Percentiles rank a stretch among this genome's conserved stretches.
Evolutionary conservation across 2,113 vertebrate species (phyloP).

Genomic region (Sporophila hypoxantha): DNA sequence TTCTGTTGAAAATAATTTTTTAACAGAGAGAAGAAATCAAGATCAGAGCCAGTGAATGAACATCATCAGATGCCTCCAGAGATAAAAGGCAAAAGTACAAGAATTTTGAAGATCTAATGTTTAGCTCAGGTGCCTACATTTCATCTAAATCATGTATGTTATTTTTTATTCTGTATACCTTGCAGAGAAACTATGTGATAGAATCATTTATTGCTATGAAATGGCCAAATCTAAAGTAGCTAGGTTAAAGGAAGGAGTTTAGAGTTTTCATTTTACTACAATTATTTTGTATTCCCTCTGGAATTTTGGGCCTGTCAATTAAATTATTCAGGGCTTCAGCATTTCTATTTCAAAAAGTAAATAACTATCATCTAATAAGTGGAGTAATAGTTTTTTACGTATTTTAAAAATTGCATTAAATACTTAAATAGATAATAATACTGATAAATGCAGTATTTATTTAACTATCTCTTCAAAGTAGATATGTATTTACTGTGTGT

Average conservation of each 20-base stretch:
- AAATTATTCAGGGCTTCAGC: not conserved
- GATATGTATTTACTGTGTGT: not conserved
- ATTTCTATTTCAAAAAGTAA: not conserved
- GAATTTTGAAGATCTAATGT: not conserved
- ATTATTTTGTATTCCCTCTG: not conserved
- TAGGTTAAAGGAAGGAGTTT: not conserved
- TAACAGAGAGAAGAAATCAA: not conserved
- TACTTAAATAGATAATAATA: not conserved
- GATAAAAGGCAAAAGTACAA: not conserved
- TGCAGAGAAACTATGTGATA: not conserved
- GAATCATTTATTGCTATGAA: not conserved
- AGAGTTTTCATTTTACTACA: not conserved
- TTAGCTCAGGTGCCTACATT: not conserved
- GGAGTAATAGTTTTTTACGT: not conserved
- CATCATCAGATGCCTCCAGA: not conserved
- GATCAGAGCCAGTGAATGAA: not conserved
- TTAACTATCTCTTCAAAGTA: not conserved
- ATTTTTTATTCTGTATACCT: not conserved
- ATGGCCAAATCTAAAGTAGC: not conserved
- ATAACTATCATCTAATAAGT: not conserved
- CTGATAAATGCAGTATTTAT: not conserved
- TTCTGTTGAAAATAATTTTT: not conserved
- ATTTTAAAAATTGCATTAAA: not conserved
- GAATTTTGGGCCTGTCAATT: not conserved
- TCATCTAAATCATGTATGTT: not conserved